A percentile compares a stretch with the other conserved stretches of the same genome.
Conservation (phyloP, 1,140 invertebrate species). For the Temnothorax nylanderi region DNA sequence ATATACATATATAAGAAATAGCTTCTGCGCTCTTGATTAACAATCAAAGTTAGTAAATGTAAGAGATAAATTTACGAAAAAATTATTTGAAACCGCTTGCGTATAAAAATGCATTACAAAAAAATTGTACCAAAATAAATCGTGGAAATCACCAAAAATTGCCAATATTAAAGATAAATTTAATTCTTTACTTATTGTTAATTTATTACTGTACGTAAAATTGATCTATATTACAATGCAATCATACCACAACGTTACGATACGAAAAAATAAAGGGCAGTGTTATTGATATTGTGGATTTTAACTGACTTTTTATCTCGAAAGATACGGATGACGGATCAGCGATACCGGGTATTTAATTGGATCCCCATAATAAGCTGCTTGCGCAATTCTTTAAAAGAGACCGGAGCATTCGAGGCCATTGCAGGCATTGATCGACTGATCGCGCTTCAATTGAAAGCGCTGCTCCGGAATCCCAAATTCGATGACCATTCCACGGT, state of each 20-base stretch:
- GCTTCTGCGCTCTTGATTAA: not conserved
- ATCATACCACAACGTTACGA: not conserved
- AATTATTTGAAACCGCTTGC: not conserved
- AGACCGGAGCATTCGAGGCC: slow-evolving; percentile 28
- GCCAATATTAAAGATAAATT: not conserved
- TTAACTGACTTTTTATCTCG: slow-evolving; percentile 8
- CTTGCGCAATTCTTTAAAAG: slow-evolving; percentile 44
- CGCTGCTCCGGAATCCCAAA: not conserved
- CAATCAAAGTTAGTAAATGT: not conserved
- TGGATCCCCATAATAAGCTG: slow-evolving; percentile 40
- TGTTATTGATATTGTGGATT: not conserved
- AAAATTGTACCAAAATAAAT: not conserved
- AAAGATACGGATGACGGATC: not conserved
- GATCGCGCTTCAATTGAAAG: not conserved
- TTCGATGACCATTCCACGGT: not conserved
- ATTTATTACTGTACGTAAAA: not conserved
- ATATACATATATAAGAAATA: not conserved
- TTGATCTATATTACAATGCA: not conserved
- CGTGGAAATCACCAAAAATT: not conserved
- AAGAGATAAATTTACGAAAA: not conserved
- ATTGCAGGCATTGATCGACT: slow-evolving; percentile 8
- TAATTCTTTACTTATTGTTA: not conserved
- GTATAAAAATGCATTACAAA: not conserved
- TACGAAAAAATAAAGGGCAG: not conserved
- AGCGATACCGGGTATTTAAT: slow-evolving; percentile 19